Evolutionary conservation across 2,888 invertebrate species (phyloP), one percentile per base, ranked within the genome.

Genomic region (Polydrusus tereticollis): DNA sequence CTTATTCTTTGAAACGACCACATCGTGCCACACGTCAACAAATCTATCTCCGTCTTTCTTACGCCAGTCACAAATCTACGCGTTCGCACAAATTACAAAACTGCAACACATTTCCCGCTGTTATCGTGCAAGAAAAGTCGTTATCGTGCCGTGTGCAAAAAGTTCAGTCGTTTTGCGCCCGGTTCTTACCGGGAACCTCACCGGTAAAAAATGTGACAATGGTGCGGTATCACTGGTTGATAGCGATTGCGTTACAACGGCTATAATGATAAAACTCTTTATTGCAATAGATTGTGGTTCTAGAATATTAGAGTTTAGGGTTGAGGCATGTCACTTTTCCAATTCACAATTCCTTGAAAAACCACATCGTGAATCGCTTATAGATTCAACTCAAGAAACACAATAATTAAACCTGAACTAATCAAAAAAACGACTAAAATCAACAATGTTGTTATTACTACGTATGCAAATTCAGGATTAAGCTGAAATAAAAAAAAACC

Each of bases 1-100:
- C 65, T 74, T 60, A 59, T 69, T 74, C 55, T 64, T 20, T 65
- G 57, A 65, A 65, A 70, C 52, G 65, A 50, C 70, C 70, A 70
- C 70, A 70, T 70, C 29, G 7, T 58, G 23, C 7, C 1, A 10
- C 47, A n/a, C 50, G 6, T 29, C 29, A 62, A 23, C 23, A n/a
- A 1, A 5, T 36, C 47, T 14, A 10, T 36, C 38, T 16, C 55
- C 23, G 8, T 69, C 52, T 60, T 21, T 18, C 14, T 69, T 14
- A 14, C 18, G 43, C 59, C 18, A 62, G 62, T 69, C 55, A 62
- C 59, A 12, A 36, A 52, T 58, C n/a, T 18, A 58, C 14, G 20
- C 20, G 43, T 26, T 41, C 68, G 29, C 38, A 38, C 47, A 45
- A 68, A 60, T 68, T 38, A 38, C 59, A 60, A 47, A 59, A 68